These are phyloP conservation scores for Natator depressus DNA, from an alignment of 2,113 vertebrate species.

Conservation along the genomic window DNA sequence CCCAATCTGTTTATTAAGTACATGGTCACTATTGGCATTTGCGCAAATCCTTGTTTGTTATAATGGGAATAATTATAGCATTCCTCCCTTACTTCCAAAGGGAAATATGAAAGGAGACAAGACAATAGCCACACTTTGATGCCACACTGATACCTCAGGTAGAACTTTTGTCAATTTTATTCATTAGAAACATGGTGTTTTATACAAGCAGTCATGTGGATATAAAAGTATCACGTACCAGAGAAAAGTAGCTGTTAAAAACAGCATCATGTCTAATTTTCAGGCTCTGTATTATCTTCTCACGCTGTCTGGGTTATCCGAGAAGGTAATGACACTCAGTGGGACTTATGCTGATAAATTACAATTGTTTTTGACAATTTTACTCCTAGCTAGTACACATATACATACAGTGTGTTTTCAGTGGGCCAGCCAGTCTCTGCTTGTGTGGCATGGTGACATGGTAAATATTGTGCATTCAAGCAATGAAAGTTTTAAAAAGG, in stretches of 20 bases:
- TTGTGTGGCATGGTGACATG: not conserved
- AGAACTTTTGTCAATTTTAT: not conserved
- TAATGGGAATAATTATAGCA: not conserved
- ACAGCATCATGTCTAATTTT: not conserved
- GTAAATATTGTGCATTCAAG: not conserved
- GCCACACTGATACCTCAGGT: not conserved
- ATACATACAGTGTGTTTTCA: not conserved
- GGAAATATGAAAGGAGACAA: not conserved
- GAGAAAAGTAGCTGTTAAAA: not conserved
- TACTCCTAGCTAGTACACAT: not conserved
- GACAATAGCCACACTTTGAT: not conserved
- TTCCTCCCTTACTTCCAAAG: not conserved
- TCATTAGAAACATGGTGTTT: not conserved
- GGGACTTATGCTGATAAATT: not conserved
- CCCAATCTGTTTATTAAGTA: not conserved
- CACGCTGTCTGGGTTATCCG: not conserved
- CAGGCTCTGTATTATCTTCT: slow-evolving; percentile 15
- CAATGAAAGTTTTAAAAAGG: not conserved
- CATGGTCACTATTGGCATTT: not conserved
- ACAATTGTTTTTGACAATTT: not conserved
- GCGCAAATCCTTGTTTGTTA: not conserved
- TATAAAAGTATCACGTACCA: not conserved
- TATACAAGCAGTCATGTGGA: not conserved
- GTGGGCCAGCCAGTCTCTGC: not conserved
- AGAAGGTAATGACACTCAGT: not conserved